Conservation (phyloP, 2,113 vertebrate species). For the Petrocephalus zakoni region DNA sequence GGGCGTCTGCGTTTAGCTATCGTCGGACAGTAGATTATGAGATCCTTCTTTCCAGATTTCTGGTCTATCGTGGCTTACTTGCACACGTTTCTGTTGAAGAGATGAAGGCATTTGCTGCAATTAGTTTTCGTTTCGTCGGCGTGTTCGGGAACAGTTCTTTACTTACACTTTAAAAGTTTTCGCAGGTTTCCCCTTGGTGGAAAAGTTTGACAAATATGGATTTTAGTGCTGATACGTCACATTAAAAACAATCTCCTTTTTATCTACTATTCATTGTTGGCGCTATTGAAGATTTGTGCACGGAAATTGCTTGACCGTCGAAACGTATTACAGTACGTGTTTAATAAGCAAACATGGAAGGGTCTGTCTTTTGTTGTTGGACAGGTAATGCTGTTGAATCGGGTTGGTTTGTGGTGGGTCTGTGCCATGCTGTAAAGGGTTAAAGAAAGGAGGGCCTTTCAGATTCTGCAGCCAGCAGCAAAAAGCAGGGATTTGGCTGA, state of each 20-base stretch:
- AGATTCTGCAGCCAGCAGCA: background rate
- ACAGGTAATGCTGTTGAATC: background rate
- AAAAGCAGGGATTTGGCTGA: background rate
- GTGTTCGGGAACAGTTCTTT: background rate
- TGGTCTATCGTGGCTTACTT: background rate
- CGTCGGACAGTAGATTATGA: background rate
- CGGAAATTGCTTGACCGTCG: background rate
- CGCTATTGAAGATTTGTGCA: background rate
- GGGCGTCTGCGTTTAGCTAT: background rate
- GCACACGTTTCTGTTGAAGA: background rate
- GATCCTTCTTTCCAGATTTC: background rate
- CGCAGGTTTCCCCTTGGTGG: background rate
- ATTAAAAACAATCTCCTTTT: background rate
- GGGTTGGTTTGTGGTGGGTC: background rate
- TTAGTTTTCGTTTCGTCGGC: background rate
- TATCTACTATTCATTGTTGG: background rate
- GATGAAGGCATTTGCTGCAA: background rate
- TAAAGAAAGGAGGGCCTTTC: background rate
- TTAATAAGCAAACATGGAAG: background rate
- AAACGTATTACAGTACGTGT: background rate
- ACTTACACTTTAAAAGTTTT: background rate
- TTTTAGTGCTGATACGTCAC: background rate
- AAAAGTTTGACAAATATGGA: background rate
- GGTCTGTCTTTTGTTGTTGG: background rate
- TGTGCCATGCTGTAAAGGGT: background rate